Evolutionary conservation across 2,113 vertebrate species (phyloP).

Genomic region (Semnornis frantzii): DNA sequence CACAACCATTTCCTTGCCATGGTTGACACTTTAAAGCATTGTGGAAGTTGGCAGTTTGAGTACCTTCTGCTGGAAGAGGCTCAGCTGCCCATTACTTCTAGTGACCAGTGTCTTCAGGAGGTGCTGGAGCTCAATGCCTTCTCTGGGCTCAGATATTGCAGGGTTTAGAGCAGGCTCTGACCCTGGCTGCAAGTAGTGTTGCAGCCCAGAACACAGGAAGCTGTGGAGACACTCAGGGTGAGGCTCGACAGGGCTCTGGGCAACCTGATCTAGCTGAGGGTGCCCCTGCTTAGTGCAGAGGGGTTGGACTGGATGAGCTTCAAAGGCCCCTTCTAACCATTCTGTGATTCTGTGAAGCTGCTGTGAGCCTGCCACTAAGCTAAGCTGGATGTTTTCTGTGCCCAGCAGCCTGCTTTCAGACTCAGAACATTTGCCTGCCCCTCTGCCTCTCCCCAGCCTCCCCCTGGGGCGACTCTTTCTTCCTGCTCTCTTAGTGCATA

Average conservation of each 20-base stretch:
- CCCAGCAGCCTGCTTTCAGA: background rate
- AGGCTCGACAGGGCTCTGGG: no score
- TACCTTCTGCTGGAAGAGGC: background rate
- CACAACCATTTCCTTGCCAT: background rate
- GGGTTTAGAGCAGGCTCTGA: background rate
- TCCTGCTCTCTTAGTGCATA: fast-evolving
- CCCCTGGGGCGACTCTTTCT: no score
- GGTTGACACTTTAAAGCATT: background rate
- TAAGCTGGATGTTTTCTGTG: background rate
- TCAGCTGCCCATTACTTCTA: background rate
- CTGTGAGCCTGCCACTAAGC: background rate
- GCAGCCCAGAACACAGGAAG: background rate
- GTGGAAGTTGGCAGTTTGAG: background rate
- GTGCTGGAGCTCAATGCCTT: background rate
- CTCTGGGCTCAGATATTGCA: background rate
- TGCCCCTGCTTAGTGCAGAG: no score
- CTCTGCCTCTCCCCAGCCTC: background rate
- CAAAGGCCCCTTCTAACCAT: no score
- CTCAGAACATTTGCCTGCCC: fast-evolving
- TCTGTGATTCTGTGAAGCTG: no score
- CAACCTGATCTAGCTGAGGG: no score
- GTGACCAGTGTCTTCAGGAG: background rate
- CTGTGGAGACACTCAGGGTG: no score
- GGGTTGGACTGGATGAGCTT: no score
- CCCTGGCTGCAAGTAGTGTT: background rate